Evolutionary conservation across 2,113 vertebrate species (phyloP).

Genomic region (Vulpes ferrilata): DNA sequence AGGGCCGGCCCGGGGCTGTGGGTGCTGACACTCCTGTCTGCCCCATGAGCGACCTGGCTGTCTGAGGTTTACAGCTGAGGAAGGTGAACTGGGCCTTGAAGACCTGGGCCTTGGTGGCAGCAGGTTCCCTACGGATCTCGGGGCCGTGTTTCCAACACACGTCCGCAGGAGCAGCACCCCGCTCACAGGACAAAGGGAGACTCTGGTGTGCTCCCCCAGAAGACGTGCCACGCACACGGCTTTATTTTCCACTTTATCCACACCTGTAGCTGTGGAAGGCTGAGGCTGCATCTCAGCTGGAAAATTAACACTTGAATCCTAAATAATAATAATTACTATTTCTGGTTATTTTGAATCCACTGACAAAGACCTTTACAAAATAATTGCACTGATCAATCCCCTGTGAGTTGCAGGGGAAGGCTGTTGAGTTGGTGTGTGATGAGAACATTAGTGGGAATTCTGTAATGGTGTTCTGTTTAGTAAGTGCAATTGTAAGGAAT

Average conservation of each 20-base stretch:
- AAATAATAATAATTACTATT: constrained; percentile 79
- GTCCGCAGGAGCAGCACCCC: not conserved
- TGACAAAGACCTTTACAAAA: constrained; percentile 79
- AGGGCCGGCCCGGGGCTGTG: no score
- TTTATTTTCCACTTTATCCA: constrained; percentile 39
- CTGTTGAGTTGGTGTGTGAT: constrained; percentile 39
- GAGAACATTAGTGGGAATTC: constrained; percentile 63
- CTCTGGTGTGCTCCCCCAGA: not conserved
- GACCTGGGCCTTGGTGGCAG: accelerated
- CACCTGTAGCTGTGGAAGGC: constrained; percentile 75
- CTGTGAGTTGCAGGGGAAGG: constrained; percentile 51
- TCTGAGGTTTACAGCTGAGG: not conserved
- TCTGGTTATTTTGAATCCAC: constrained; percentile 75
- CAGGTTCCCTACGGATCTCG: not conserved
- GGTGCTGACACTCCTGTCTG: accelerated
- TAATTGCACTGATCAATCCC: constrained; percentile 78
- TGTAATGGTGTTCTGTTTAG: constrained; percentile 43
- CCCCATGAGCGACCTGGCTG: not conserved
- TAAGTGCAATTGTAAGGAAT: constrained; percentile 42
- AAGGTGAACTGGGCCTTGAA: accelerated
- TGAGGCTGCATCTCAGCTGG: constrained; percentile 66
- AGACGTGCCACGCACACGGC: not conserved
- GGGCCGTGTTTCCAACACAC: accelerated
- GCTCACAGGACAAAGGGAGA: not conserved
- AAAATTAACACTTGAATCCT: constrained; percentile 71